phyloP scores from a whole-genome alignment of 2,113 vertebrate genomes.

The Rhegmatorhina hoffmannsi region DNA sequence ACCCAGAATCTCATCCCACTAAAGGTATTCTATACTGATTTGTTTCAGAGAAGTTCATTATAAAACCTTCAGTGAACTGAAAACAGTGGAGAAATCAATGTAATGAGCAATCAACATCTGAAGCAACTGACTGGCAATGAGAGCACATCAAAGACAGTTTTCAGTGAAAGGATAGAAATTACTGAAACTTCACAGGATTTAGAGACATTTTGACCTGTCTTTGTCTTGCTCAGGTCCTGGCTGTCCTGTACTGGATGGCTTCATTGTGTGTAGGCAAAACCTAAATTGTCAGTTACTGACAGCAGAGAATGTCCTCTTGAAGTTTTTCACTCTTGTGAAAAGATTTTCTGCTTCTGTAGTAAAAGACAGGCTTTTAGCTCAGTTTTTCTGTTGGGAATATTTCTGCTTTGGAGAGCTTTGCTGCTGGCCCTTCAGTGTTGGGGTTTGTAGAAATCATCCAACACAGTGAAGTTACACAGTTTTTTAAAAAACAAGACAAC shows the following conservation, averaged over 20 bases:
- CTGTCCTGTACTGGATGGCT: neutral
- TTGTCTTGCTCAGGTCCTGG: neutral
- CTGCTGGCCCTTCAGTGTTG: neutral
- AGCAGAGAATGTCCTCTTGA: neutral
- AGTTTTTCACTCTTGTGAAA: neutral
- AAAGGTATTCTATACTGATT: neutral
- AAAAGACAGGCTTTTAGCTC: neutral
- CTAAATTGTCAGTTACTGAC: neutral
- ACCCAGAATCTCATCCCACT: neutral
- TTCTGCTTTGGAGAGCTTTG: neutral
- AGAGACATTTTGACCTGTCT: neutral
- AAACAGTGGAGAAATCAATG: neutral
- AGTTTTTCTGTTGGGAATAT: neutral
- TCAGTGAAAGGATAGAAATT: neutral
- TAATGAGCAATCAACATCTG: constrained; percentile 22
- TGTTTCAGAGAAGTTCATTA: neutral
- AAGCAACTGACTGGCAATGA: neutral
- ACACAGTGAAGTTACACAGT: neutral
- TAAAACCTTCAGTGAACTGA: neutral
- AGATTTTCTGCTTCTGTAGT: neutral
- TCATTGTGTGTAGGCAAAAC: neutral
- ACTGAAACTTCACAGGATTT: neutral
- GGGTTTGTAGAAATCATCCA: neutral
- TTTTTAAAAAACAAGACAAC: neutral
- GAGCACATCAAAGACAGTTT: neutral